Evolutionary conservation across 2,113 vertebrate genomes (phyloP), one percentile per base, ranked within the genome.

Genomic region (Phaetusa simplex): DNA sequence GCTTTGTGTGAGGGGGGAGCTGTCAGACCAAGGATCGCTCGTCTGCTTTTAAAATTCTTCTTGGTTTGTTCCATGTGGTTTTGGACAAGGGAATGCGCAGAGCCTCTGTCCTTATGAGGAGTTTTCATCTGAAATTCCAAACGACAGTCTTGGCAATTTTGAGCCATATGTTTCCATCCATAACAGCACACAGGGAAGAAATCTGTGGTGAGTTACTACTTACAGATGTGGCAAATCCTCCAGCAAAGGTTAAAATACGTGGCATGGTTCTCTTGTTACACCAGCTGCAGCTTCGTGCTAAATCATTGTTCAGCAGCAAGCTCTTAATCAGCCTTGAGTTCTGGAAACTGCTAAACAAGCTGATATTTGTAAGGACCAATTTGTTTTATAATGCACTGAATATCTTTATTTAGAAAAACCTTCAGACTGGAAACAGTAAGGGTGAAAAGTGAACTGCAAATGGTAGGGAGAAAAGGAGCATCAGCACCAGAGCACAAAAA

Each of bases 211-310:
- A 95, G 88, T 95, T 95, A 95, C 91, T 93, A 4, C 95, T 93
- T 93, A 91, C 94, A 97, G 91, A 96, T 97, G 96, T 95, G 93
- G 89, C 53, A 24, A 87, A 95, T 95, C 81, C 91, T 90, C 81
- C 91, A 93, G 95, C 86, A 93, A 74, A 97, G 89, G 95, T 96
- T 96, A 94, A 96, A 95, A 77, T 95, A 87, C 8, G 8, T 94
- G 93, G 66, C 97, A 95, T 34, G 42, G 78, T 66, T 94, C 96
- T 95, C 89, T 94, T 94, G 93, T 96, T 96, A 94, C 74, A 0
- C 86, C 95, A 95, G 96, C 96, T 97, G 97, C 91, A 86, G 91
- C 74, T 69, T 77, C 19, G 1, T 80, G 93, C 80, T 95, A 91
- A 87, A 90, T 96, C 94, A 91, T 88, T 91, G 84, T 91, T 93